Evolutionary conservation across 2,888 invertebrate species (phyloP), one percentile per base, ranked within the genome.

Genomic region (Noctua fimbriata): DNA sequence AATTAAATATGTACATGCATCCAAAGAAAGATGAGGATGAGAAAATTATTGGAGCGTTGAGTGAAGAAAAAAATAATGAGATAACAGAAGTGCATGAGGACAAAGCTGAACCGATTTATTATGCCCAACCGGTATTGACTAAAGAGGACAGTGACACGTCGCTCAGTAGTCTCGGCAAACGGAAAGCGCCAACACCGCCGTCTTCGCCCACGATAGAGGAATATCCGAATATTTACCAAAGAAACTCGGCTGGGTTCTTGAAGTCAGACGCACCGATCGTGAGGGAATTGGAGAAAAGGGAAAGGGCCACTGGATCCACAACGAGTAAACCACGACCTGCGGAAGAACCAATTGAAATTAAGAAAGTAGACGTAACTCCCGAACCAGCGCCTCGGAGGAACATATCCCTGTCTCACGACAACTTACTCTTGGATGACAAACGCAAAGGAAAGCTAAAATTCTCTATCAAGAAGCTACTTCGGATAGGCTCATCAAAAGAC

Each of bases 381-480:
- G 98, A 98, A 92, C 97, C 98, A 14, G 97, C 97, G 0, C 98
- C 98, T 1, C 97, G 98, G 71, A 97, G 98, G 88, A 98, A 97
- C 77, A 97, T 98, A 86, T 98, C 98, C 0, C 91, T 98, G 81
- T 98, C 98, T 1, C 98, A 98, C 84, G 98, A 98, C 90, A 98
- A 98, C 92, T 94, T 98, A 79, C 93, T 97, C 0, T 89, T 97
- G 78, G 97, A 97, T 81, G 96, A 97, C 21, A 98, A 98, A 93
- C 98, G 98, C 73, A 98, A 98, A 92, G 97, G 97, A 18, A 97
- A 97, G 89, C 96, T 97, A 3, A 98, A 98, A 89, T 98, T 98
- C 92, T 99, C 98, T 0, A 97, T 99, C 69, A 98, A 98, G 91
- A 98, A 98, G 92, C 97, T 99, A 86, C 95, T 99, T 49, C 97